phyloP scores from a whole-genome alignment of 2,888 invertebrate genomes.

The Apodemia hepburni region DNA sequence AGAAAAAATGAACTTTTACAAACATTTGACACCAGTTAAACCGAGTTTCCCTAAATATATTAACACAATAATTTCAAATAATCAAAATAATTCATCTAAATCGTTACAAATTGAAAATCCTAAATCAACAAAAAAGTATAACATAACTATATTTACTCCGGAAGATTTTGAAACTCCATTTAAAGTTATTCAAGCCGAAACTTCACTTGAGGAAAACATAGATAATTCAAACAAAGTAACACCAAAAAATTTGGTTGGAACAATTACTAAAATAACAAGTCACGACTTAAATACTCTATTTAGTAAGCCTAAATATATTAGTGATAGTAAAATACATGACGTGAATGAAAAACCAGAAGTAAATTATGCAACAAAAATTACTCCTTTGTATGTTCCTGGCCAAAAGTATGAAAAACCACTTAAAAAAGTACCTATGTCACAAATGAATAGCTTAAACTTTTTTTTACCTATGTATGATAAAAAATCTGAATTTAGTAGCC shows the following conservation, averaged over 20 bases:
- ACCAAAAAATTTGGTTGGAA: conserved; percentile 18
- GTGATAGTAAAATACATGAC: conserved; percentile 39
- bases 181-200: conserved; percentile 44
- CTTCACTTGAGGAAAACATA: conserved; percentile 33
- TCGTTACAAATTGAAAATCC: conserved; percentile 19
- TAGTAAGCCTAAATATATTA: conserved; percentile 36
- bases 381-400: conserved; percentile 33
- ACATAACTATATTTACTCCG: conserved; percentile 45
- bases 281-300: conserved; percentile 24
- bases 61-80: conserved; percentile 39
- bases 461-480: conserved; percentile 47
- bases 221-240: conserved; percentile 32
- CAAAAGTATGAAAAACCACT: conserved; percentile 34
- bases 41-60: conserved; percentile 42
- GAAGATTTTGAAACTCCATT: conserved; percentile 44
- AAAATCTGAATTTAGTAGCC: conserved; percentile 24
- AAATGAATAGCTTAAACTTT: conserved; percentile 43
- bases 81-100: conserved; percentile 41
- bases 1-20: conserved; percentile 46
- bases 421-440: conserved; percentile 42
- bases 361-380: conserved; percentile 28
- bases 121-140: conserved; percentile 20
- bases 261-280: conserved; percentile 16
- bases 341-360: conserved; percentile 32
- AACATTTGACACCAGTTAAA: conserved; percentile 47